phyloP scores from a whole-genome alignment of 1,140 invertebrate genomes.

The Myzus persicae region DNA sequence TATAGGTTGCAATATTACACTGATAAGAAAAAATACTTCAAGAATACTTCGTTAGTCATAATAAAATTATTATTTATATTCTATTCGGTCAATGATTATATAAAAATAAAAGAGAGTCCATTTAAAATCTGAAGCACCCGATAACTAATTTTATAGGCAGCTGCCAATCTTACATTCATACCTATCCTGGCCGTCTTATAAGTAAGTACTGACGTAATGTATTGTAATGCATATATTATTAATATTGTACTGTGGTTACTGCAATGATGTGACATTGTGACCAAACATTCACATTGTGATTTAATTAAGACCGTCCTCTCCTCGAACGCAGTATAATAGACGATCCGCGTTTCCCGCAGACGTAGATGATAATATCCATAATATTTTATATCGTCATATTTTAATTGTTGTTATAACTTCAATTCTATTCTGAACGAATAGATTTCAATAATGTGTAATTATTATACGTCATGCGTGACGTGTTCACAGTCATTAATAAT shows the following conservation, averaged over 20 bases:
- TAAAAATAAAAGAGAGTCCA: not conserved
- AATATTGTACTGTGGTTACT: too few relatives aligned
- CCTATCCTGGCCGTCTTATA: too few relatives aligned
- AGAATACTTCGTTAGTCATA: not conserved
- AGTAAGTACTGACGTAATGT: too few relatives aligned
- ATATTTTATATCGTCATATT: too few relatives aligned
- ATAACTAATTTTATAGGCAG: not conserved
- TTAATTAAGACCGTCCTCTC: not conserved
- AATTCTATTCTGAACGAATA: too few relatives aligned
- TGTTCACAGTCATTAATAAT: not conserved
- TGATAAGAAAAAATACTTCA: not conserved
- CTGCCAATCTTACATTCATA: not conserved
- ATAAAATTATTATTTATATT: not conserved
- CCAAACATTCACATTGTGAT: not conserved
- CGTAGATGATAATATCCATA: not conserved
- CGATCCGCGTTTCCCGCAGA: not conserved
- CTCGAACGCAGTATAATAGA: not conserved
- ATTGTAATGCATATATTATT: not conserved
- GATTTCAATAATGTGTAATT: too few relatives aligned
- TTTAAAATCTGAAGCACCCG: not conserved
- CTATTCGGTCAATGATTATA: not conserved
- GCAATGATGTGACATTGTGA: not conserved
- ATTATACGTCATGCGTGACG: not conserved
- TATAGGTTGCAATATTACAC: not conserved
- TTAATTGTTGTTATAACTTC: too few relatives aligned